These are phyloP conservation scores for Coregonus clupeaformis DNA, from an alignment of 2,113 vertebrate species.

Conservation along the genomic window DNA sequence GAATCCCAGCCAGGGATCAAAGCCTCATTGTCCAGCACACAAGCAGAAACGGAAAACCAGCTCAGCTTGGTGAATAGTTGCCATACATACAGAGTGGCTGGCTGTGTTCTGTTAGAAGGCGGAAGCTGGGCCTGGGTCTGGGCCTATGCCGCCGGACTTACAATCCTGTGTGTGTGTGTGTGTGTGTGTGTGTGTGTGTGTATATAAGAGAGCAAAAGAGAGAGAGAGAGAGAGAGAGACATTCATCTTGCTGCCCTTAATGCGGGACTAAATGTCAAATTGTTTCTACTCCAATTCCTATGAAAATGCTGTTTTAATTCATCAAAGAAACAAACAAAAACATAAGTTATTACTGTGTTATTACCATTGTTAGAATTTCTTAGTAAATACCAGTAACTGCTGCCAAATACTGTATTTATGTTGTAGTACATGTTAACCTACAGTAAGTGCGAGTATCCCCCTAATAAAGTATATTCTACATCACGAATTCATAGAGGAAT, in stretches of 20 bases:
- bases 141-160: neutral
- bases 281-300: too few species aligned
- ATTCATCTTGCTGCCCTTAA: neutral
- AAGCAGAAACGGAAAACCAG: conserved; percentile 39
- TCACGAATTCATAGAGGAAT: neutral
- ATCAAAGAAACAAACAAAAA: neutral
- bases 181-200: neutral
- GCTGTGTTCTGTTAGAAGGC: conserved; percentile 21
- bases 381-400: too few species aligned
- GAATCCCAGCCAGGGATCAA: conserved; percentile 39
- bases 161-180: too few species aligned
- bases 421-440: too few species aligned
- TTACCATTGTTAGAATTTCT: too few species aligned
- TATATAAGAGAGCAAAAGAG: neutral
- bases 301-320: too few species aligned
- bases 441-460: neutral
- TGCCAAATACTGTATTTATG: too few species aligned
- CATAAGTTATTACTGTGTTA: neutral
- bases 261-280: too few species aligned
- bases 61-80: conserved; percentile 34
- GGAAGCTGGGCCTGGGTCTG: conserved; percentile 39
- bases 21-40: conserved; percentile 44
- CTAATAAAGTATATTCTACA: too few species aligned
- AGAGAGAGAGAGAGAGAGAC: neutral
- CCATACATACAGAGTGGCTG: conserved; percentile 42